Evolutionary conservation across 2,797 vertebrate species (phyloP).

Genomic region (Tokudaia tokunoshimensis): DNA sequence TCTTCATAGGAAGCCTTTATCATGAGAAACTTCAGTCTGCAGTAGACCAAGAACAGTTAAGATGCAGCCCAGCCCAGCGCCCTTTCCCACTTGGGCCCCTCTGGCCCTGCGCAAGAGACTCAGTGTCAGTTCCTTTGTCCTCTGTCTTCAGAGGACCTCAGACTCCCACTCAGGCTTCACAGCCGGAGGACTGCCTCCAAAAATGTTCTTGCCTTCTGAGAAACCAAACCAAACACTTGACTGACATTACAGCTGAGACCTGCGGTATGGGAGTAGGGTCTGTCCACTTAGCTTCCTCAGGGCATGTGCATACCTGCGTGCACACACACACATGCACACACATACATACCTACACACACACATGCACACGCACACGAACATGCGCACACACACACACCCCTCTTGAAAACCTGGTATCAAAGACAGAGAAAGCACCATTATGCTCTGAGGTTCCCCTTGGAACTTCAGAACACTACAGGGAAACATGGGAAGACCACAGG

Average conservation of each 20-base stretch:
- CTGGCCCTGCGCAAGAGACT: neutral
- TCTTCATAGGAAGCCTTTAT: neutral
- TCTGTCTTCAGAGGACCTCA: neutral
- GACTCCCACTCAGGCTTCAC: neutral
- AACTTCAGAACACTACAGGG: no score
- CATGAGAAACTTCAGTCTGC: neutral
- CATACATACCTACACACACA: no score
- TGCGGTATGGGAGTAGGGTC: no score
- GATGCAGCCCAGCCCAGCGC: neutral
- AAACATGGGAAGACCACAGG: neutral
- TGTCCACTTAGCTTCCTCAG: neutral
- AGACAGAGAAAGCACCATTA: neutral
- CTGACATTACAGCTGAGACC: neutral
- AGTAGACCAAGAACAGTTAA: neutral
- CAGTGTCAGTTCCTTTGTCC: neutral
- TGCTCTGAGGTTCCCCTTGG: neutral
- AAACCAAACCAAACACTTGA: neutral
- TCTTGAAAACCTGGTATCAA: neutral
- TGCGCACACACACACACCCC: no score
- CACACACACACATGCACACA: no score
- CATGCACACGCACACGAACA: no score
- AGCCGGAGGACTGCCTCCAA: neutral
- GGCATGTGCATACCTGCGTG: neutral
- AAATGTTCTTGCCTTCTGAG: neutral
- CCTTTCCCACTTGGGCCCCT: neutral